Percentiles rank a stretch among this genome's conserved stretches.
Evolutionary conservation across 2,797 vertebrate species (phyloP).

Genomic region (Astyanax mexicanus): DNA sequence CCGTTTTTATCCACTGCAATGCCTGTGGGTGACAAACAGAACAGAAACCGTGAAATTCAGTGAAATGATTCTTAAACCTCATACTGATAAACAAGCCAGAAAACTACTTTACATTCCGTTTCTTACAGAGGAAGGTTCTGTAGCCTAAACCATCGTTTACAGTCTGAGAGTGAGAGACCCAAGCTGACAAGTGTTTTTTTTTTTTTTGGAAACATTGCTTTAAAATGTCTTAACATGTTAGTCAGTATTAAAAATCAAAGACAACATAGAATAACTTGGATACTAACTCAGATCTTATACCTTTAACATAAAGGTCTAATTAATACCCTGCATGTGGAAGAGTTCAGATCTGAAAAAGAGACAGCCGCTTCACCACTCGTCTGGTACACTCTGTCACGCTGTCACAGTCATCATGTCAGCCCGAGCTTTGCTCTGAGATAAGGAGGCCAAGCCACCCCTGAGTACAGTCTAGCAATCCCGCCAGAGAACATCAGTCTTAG

Average conservation of each 20-base stretch:
- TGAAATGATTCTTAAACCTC: background rate
- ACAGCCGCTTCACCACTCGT: constrained; percentile 7
- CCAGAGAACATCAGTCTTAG: constrained; percentile 23
- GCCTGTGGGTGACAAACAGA: constrained; percentile 67
- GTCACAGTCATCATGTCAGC: constrained; percentile 42
- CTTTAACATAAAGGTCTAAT: constrained; percentile 38
- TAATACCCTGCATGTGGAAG: constrained; percentile 36
- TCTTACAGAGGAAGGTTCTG: constrained; percentile 13
- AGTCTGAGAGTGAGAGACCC: too few relatives aligned
- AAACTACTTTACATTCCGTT: constrained; percentile 11
- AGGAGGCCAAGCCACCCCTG: constrained; percentile 29
- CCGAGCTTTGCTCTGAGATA: constrained; percentile 43
- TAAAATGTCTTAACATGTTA: background rate
- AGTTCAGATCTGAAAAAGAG: constrained; percentile 39
- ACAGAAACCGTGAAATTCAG: background rate
- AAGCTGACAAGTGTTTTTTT: constrained; percentile 18
- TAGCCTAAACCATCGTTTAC: constrained; percentile 11
- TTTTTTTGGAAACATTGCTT: background rate
- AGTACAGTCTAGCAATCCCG: constrained; percentile 33
- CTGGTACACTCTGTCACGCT: constrained; percentile 34
- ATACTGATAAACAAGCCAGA: background rate
- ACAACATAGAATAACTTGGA: background rate
- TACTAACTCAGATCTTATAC: constrained; percentile 11
- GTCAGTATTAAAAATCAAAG: background rate
- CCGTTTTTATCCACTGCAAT: constrained; percentile 90